These are phyloP conservation scores for Cinara cedri DNA, from an alignment of 2,888 invertebrate species.

Conservation along the genomic window DNA sequence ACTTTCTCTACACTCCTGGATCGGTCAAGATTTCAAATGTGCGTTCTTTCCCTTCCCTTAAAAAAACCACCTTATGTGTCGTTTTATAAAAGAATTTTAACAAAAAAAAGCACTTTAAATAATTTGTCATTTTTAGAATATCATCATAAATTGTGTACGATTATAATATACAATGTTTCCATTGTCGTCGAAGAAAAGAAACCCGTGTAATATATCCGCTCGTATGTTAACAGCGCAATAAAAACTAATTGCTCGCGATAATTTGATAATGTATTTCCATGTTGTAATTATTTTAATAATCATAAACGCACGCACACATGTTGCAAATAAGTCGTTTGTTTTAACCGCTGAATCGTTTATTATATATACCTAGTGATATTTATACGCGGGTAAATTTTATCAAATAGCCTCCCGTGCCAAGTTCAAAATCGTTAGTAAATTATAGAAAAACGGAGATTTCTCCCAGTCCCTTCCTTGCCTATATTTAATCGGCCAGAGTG, in stretches of 20 bases:
- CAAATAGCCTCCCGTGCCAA: conserved; percentile 4
- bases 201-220: neutral
- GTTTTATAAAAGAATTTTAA: too few relatives aligned
- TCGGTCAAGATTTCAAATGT: too few relatives aligned
- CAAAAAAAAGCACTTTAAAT: too few relatives aligned
- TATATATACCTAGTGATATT: neutral
- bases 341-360: neutral
- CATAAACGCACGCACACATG: too few relatives aligned
- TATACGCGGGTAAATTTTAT: neutral
- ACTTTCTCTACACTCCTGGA: too few relatives aligned
- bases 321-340: conserved; percentile 13
- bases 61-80: too few relatives aligned
- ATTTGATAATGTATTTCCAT: neutral
- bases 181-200: neutral
- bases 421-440: neutral
- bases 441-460: neutral
- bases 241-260: conserved; percentile 26
- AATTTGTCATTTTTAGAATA: too few relatives aligned
- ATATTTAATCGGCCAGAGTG: neutral
- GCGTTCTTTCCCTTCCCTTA: too few relatives aligned
- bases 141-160: neutral
- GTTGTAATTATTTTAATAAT: neutral
- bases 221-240: neutral
- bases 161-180: too few relatives aligned
- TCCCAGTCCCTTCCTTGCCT: neutral